Conservation (phyloP, 37 sponge, comb jelly and placozoan species). For the Chondrosia reniformis region DNA sequence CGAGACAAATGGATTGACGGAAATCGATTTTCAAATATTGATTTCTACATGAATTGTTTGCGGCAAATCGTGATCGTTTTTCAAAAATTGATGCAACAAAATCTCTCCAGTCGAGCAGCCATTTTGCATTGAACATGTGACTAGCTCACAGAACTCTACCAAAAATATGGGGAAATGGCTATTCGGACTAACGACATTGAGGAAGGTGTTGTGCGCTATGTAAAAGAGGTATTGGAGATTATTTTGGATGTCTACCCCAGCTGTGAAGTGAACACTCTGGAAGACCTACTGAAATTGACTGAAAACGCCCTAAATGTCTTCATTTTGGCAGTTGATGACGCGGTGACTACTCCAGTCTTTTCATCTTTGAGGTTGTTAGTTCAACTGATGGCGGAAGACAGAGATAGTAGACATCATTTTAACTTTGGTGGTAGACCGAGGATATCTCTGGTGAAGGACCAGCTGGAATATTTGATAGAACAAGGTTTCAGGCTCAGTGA, state of each 20-base stretch:
- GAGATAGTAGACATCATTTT: neutral
- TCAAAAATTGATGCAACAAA: no score
- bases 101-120: no score
- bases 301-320: neutral
- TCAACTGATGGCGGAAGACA: neutral
- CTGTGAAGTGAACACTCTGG: neutral
- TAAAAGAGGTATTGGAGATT: neutral
- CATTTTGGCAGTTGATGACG: neutral
- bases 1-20: no score
- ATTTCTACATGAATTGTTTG: no score
- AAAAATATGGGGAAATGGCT: no score
- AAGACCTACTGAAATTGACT: neutral
- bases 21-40: no score
- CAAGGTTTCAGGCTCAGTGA: slow-evolving; percentile 36
- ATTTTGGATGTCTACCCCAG: neutral
- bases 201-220: neutral
- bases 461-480: slow-evolving; percentile 28
- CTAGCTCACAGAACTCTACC: no score
- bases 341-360: neutral
- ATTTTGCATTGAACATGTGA: no score
- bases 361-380: neutral
- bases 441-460: slow-evolving; percentile 21
- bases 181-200: neutral
- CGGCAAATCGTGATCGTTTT: no score
- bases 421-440: slow-evolving; percentile 23